Evolutionary conservation across 2,888 invertebrate species (phyloP).

Genomic region (Agriotes lineatus): DNA sequence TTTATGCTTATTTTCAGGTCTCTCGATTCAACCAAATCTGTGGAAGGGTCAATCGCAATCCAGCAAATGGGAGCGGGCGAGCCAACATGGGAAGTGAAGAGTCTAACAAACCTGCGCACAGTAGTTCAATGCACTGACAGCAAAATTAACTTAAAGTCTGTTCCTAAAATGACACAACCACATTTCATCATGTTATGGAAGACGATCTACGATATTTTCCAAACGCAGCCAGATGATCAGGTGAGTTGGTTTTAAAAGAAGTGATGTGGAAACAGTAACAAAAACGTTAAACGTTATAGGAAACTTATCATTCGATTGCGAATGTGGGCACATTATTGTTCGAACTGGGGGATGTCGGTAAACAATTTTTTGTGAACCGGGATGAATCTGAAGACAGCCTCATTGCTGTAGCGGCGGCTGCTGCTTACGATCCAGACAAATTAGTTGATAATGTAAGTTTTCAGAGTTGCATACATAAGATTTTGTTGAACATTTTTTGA

Average conservation of each 20-base stretch:
- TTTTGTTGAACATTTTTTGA: not conserved
- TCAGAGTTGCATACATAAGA: no score
- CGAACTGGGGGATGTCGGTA: constrained; percentile 85
- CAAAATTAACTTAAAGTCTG: constrained; percentile 69
- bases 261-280: no score
- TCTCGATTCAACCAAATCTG: constrained; percentile 60
- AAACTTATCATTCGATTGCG: constrained; percentile 62
- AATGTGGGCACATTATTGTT: constrained; percentile 81
- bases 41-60: constrained; percentile 54
- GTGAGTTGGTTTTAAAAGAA: constrained; percentile 62
- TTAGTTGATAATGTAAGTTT: constrained; percentile 53
- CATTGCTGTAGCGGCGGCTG: constrained; percentile 64
- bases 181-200: constrained; percentile 95
- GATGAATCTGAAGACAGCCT: constrained; percentile 79
- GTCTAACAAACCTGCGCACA: constrained; percentile 72
- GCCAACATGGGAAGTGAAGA: constrained; percentile 68
- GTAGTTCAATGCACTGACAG: constrained; percentile 71
- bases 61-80: constrained; percentile 56
- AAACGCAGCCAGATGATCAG: constrained; percentile 75
- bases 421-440: constrained; percentile 54
- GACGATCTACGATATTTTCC: constrained; percentile 87
- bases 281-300: constrained; percentile 49
- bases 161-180: constrained; percentile 81
- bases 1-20: constrained; percentile 30
- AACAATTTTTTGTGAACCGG: constrained; percentile 69